Base-by-base conservation (phyloP, 2,888 invertebrate species). In the Ectobius pallidus region DNA sequence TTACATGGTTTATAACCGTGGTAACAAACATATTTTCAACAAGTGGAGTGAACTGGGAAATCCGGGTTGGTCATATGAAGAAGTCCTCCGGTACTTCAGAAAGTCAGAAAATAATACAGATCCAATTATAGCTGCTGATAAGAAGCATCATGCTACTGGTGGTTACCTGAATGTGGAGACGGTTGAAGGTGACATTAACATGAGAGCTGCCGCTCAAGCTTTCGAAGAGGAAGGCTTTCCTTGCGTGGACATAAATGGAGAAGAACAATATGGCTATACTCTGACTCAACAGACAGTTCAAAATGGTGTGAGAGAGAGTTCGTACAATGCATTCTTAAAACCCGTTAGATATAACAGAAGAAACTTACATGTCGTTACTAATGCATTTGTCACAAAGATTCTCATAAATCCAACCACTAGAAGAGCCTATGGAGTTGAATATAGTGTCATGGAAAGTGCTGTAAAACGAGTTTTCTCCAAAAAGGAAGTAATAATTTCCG, bases 91-190 rank as follows among this genome's bases (percentile, higher is more conserved):
- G n/a, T n/a, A n/a, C n/a, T n/a, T n/a, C n/a, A n/a, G n/a, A n/a
- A 90, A 90, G 81, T 85, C 89, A 0, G 90, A 90, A 82, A 85
- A 89, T 76, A 90, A 90, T 77, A 83, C 84, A 79, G 87, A 89
- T 73, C n/a, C n/a, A n/a, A n/a, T n/a, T n/a, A n/a, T n/a, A n/a
- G n/a, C n/a, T n/a, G n/a, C n/a, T n/a, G n/a, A n/a, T n/a, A n/a
- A n/a, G n/a, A n/a, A n/a, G n/a, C n/a, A n/a, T n/a, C n/a, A n/a
- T n/a, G n/a, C n/a, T n/a, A n/a, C n/a, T n/a, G n/a, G n/a, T n/a
- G n/a, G n/a, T n/a, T n/a, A n/a, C n/a, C n/a, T n/a, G n/a, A n/a
- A n/a, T n/a, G n/a, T n/a, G n/a, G n/a, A n/a, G n/a, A n/a, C n/a
- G n/a, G n/a, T n/a, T n/a, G n/a, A n/a, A n/a, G n/a, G n/a, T n/a